These are phyloP conservation scores for Spilosoma lubricipeda DNA, from an alignment of 2,888 invertebrate species.

Conservation along the genomic window DNA sequence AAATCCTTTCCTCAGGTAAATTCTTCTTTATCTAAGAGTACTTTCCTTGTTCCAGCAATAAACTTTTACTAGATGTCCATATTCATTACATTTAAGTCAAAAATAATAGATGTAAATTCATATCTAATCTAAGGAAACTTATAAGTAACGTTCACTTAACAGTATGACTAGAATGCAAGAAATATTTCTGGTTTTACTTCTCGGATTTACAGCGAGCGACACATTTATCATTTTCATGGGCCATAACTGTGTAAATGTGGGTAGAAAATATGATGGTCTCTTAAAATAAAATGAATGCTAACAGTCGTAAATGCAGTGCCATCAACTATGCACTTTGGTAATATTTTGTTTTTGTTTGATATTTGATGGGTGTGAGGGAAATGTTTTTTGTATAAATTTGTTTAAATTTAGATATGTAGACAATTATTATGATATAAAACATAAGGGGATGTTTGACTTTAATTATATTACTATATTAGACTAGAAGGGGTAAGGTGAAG, in stretches of 20 bases:
- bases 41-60: no score
- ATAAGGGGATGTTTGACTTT: no score
- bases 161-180: neutral
- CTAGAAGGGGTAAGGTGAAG: no score
- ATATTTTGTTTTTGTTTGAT: neutral
- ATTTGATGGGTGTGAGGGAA: neutral
- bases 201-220: neutral
- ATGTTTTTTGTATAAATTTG: no score
- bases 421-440: no score
- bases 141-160: neutral
- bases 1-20: no score
- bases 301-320: neutral
- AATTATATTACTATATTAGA: no score
- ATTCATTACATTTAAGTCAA: no score
- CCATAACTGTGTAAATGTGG: neutral
- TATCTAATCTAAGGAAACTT: no score
- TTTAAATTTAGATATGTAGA: no score
- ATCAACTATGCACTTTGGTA: neutral
- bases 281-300: neutral
- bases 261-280: neutral
- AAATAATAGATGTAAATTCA: neutral
- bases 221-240: conserved; percentile 2
- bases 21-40: no score
- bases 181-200: neutral
- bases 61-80: no score